Evolutionary conservation across 2,888 invertebrate species (phyloP).

Genomic region (Metacarcinus magister): DNA sequence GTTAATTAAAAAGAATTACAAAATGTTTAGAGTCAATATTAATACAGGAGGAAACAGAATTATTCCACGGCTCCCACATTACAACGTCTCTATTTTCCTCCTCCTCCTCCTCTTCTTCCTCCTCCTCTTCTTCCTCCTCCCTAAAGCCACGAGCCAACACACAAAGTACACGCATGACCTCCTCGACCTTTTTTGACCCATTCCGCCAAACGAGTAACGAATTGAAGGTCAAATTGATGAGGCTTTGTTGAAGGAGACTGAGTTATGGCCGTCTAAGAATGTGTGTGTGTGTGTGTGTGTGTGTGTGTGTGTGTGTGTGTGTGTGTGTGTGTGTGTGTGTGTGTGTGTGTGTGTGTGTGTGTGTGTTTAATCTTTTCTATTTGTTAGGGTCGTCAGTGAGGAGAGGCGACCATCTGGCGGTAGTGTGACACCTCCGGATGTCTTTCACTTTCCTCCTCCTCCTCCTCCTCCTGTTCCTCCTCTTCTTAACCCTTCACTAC

Average conservation of each 20-base stretch:
- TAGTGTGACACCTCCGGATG: neutral
- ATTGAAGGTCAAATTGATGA: neutral
- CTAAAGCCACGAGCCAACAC: neutral
- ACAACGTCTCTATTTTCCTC: neutral
- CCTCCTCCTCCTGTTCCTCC: neutral
- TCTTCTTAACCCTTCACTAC: neutral
- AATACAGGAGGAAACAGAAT: too few relatives aligned
- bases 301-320: neutral
- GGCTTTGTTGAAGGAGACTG: neutral
- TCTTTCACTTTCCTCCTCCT: neutral
- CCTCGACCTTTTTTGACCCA: neutral
- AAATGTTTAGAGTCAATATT: too few relatives aligned
- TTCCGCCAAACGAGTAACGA: neutral
- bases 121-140: neutral
- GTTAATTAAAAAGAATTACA: too few relatives aligned
- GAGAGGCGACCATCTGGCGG: neutral
- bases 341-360: neutral
- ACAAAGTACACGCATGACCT: neutral
- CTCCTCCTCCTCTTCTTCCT: neutral
- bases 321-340: too few relatives aligned
- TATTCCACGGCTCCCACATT: too few relatives aligned
- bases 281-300: neutral
- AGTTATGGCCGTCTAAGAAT: neutral
- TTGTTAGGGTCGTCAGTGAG: neutral
- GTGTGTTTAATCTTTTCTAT: neutral